Base-by-base conservation (phyloP, 2,113 vertebrate genomes). In the Herpetotheres cachinnans region DNA sequence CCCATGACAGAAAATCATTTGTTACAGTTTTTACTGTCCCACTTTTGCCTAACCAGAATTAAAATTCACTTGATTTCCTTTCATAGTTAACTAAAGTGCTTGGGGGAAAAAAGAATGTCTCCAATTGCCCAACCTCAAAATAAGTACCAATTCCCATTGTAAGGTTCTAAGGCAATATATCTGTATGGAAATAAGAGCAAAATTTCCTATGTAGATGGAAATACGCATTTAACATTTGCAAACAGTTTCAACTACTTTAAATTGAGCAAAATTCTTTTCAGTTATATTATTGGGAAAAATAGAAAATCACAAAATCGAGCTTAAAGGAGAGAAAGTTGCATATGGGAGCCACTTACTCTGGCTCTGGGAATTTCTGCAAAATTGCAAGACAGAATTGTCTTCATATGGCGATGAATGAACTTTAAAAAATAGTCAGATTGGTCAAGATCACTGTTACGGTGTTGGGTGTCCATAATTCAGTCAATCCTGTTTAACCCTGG, bases 401-500 rank as follows among this genome's bases (percentile, higher is more conserved):
- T 95, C 30, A 36, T 61, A 22, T 71, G 63, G 65, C 6, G 16
- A 40, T 67, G 59, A 81, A 83, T 56, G 70, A 91, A 55, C 74
- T 76, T 91, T 32, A 12, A 59, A 86, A 89, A 83, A 44, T 56
- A 36, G 16, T 52, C 50, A 40, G 17, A 34, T 86, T 88, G 44
- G 34, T 94, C 73, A 29, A 36, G 88, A 89, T 80, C 78, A n/a
- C 36, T 67, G 38, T 72, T 86, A 9, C 0, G 1, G 55, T 86
- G 46, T 73, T 87, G n/a, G 27, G 50, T 67, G 58, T 89, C 74
- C 69, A 3, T 87, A 91, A 90, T 83, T 91, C 84, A 86, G 76
- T 83, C 82, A 83, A 6, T 94, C 42, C 72, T 72, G 6, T 93
- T 95, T 95, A 95, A 91, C 89, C 93, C 83, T 63, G 54, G 55